These are phyloP conservation scores for Fissipunctia ypsillon DNA, from an alignment of 2,888 invertebrate species.

Conservation along the genomic window DNA sequence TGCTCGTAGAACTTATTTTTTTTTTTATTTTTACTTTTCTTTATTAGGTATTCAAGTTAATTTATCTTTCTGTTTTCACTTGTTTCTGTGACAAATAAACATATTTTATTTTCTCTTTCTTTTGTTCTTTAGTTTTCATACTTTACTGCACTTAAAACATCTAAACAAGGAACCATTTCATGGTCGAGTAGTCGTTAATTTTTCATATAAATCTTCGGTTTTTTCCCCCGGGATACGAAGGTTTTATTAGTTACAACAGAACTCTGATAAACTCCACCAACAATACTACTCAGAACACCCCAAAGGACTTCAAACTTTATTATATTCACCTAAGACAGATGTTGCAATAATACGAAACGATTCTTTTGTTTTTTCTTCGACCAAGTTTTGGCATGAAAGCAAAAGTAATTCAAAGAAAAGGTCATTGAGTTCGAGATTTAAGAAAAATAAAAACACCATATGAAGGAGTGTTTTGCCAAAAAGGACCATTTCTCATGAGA, in stretches of 20 bases:
- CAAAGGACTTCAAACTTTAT: constrained; percentile 39
- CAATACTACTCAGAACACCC: not conserved
- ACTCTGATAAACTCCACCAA: constrained; percentile 31
- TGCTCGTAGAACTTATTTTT: too few relatives aligned
- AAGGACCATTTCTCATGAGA: constrained; percentile 28
- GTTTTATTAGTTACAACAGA: constrained; percentile 31
- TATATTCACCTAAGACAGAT: constrained; percentile 13
- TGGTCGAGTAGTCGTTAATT: constrained; percentile 11
- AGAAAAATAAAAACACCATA: constrained; percentile 45
- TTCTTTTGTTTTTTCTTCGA: constrained; percentile 47
- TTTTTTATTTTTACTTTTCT: too few relatives aligned
- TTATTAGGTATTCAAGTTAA: too few relatives aligned
- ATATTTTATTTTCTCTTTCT: too few relatives aligned
- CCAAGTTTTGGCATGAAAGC: constrained; percentile 37
- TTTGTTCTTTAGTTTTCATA: too few relatives aligned
- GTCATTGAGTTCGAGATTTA: constrained; percentile 40
- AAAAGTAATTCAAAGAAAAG: constrained; percentile 51
- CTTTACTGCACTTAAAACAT: not conserved
- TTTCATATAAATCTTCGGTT: constrained; percentile 25
- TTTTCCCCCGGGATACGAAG: not conserved
- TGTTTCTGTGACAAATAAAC: too few relatives aligned
- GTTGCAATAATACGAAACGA: constrained; percentile 21
- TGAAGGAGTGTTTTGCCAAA: constrained; percentile 9
- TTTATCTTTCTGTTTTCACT: too few relatives aligned
- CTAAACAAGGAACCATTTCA: constrained; percentile 9